Base-by-base conservation (phyloP, 2,113 vertebrate genomes). In the Trichomycterus rosablanca region DNA sequence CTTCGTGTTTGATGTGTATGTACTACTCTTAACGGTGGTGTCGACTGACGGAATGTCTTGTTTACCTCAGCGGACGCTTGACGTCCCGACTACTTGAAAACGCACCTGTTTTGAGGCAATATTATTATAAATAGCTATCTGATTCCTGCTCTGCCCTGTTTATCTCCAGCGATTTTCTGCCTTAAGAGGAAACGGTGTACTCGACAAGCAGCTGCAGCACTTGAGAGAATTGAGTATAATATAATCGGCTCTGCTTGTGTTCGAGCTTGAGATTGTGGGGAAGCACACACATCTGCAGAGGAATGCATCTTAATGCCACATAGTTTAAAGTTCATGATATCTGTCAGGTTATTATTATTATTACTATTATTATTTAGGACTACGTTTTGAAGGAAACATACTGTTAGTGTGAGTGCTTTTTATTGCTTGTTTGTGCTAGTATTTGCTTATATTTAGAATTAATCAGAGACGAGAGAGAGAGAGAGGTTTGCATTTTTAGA, bases 31-130 rank as follows among this genome's bases (percentile, higher is more conserved):
- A 56, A 63, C 57, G 51, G 71, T 49, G 68, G 67, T 52, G 58
- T 57, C 45, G 51, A 67, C 71, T 68, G 66, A 65, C 48, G 24
- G 55, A 70, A 66, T 74, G 61, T 74, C 62, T 57, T 44, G 42
- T 69, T 74, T 74, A 74, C 71, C 71, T 74, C 71, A 66, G 57
- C 26, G 61, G 71, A 69, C 71, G 58, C 49, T 42, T 53, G n/a
- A 58, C 40, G 71, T 68, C 71, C 66, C 58, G 30, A 45, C 57
- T 74, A 74, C 71, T 74, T 74, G 71, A 73, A 73, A 46, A 62
- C 55, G 30, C 55, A 48, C 51, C 56, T 37, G 44, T 58, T 70
- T 42, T 58, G 66, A 62, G 67, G 71, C 66, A 69, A 74, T 69
- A 74, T 64, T 48, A 30, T 37, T 7, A 37, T 55, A 61, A 67